Evolutionary conservation across 2,888 invertebrate genomes (phyloP), one percentile per base, ranked within the genome.

Genomic region (Coleophora deauratella): DNA sequence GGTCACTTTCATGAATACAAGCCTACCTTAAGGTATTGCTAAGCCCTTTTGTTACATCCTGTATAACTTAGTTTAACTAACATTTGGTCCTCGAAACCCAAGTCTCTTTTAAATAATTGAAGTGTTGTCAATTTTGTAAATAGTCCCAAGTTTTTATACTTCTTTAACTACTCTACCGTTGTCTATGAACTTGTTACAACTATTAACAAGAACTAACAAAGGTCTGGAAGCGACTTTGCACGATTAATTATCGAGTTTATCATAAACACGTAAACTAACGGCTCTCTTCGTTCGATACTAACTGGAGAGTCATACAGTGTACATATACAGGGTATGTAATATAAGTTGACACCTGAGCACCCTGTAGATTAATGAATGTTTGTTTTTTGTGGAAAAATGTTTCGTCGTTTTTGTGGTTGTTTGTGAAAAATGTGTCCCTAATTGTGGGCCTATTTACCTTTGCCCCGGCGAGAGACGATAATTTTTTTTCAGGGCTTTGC

Each of bases 221-320:
- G 69, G 80, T 80, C 80, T 73, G 54, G 57, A 56, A 72, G 77
- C 81, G 81, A 73, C 80, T 73, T 59, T 71, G 76, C 80, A 76
- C 77, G 70, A 51, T 47, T n/a, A 50, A 6, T 21, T 21, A 21
- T 4, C 21, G 6, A 21, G 21, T 21, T 21, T 21, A 21, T 21
- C 21, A 21, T 21, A 21, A 21, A 3, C 21, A 21, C 21, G 6
- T 47, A 56, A 35, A 30, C 21, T 21, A 6, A 21, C 21, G 3
- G 21, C 21, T 21, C 21, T 21, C 21, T 21, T 21, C 21, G 6
- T 21, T 21, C 21, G 21, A 21, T 21, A 21, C 21, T 21, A 21
- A 21, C 21, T 21, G 21, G 21, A 21, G 21, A 21, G 21, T 21
- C 6, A 21, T 4, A 21, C 3, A 21, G 6, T 21, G 6, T 21